Evolutionary conservation across 2,113 vertebrate species (phyloP).

Genomic region (Sturnus vulgaris): DNA sequence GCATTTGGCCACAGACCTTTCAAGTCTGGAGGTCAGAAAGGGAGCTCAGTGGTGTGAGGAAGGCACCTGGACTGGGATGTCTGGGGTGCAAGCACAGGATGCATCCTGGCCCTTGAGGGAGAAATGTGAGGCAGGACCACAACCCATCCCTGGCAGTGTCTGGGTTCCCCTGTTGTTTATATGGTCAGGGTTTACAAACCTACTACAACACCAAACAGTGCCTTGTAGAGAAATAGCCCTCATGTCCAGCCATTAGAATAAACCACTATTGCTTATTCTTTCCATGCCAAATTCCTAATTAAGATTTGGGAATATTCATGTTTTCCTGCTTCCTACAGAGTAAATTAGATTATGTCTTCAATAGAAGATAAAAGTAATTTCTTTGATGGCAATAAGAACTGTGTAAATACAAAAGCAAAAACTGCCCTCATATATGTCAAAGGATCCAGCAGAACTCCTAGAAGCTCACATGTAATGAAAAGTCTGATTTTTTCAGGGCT

Average conservation of each 20-base stretch:
- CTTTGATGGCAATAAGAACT: background rate
- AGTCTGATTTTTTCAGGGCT: background rate
- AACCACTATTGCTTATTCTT: background rate
- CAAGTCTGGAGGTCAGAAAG: background rate
- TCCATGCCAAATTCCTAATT: background rate
- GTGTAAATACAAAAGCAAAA: background rate
- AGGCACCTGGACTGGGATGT: background rate
- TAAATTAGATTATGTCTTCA: background rate
- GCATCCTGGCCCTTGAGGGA: accelerated
- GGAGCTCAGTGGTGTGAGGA: background rate
- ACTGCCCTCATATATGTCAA: background rate
- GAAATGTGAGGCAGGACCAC: background rate
- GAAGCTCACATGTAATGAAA: background rate
- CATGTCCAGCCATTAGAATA: background rate
- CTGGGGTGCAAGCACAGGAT: background rate
- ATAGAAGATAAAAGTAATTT: background rate
- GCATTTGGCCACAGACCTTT: accelerated
- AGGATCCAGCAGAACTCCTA: background rate
- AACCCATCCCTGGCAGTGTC: background rate
- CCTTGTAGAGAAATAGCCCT: background rate
- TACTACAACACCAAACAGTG: background rate
- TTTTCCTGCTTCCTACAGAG: background rate
- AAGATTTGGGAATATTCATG: background rate
- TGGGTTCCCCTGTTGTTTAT: background rate
- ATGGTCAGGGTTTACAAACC: background rate